Percentiles rank a stretch among this genome's conserved stretches.
Evolutionary conservation across 2,888 invertebrate species (phyloP).

Genomic region (Thymelicus acteon): DNA sequence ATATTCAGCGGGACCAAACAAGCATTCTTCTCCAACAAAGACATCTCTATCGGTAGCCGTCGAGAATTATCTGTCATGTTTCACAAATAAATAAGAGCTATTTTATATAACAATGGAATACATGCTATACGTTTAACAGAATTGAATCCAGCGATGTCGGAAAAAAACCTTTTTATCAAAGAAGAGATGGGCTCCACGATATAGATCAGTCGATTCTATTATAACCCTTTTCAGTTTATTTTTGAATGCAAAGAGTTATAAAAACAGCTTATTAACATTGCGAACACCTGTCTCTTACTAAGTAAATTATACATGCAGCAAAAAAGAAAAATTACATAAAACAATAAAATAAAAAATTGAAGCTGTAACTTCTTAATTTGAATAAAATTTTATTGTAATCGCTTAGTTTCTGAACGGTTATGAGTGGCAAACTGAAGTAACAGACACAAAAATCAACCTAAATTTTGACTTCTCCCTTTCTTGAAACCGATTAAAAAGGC

Average conservation of each 20-base stretch:
- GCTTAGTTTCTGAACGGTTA: too few species aligned
- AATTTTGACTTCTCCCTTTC: too few species aligned
- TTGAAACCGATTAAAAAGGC: too few species aligned
- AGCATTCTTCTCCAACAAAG: slow-evolving; percentile 72
- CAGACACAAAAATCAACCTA: too few species aligned
- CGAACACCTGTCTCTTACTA: background rate
- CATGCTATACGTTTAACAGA: slow-evolving; percentile 60
- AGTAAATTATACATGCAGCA: background rate
- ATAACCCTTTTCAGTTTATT: slow-evolving; percentile 75
- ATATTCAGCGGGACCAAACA: slow-evolving; percentile 73
- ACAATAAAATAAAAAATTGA: too few species aligned
- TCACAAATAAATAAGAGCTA: slow-evolving; percentile 79
- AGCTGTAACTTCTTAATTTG: too few species aligned
- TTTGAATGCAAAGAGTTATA: slow-evolving; percentile 38
- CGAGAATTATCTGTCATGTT: slow-evolving; percentile 78
- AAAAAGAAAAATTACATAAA: too few species aligned
- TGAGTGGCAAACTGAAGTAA: too few species aligned
- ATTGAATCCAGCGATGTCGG: slow-evolving; percentile 67
- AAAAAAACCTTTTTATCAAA: slow-evolving; percentile 79
- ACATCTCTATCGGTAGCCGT: slow-evolving; percentile 79
- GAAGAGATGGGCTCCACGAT: slow-evolving; percentile 72
- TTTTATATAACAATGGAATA: slow-evolving; percentile 75
- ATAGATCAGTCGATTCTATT: slow-evolving; percentile 73
- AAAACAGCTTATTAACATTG: slow-evolving; percentile 25
- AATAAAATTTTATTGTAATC: too few species aligned